Evolutionary conservation across 2,113 vertebrate genomes (phyloP).

Genomic region (Psittacula cyanocephala): DNA sequence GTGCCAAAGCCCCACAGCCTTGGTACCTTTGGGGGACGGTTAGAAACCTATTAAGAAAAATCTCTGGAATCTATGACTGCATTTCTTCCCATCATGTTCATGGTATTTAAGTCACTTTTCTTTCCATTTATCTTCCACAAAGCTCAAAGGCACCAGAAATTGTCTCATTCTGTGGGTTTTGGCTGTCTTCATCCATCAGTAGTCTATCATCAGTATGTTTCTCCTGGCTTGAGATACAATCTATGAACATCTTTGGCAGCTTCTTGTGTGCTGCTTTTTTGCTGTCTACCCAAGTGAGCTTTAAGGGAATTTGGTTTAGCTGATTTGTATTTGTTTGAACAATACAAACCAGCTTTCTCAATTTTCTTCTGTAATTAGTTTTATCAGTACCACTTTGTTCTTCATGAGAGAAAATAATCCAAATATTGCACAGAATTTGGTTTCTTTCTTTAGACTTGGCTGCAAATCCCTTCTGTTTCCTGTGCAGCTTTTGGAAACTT

Average conservation of each 20-base stretch:
- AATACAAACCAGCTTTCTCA: not conserved
- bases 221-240: conserved; percentile 27
- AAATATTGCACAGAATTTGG: not conserved
- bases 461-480: not conserved
- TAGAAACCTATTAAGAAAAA: not conserved
- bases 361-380: conserved; percentile 10
- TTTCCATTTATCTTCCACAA: conserved; percentile 4
- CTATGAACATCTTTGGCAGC: conserved; percentile 39
- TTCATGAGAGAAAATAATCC: not conserved
- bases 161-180: not conserved
- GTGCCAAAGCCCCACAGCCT: not conserved
- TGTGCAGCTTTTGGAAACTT: not conserved
- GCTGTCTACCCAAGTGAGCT: not conserved
- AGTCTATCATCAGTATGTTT: not conserved
- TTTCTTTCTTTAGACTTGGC: not conserved
- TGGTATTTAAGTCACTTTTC: conserved; percentile 4
- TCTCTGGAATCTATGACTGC: not conserved
- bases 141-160: not conserved
- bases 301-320: not conserved
- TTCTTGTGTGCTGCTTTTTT: conserved; percentile 3
- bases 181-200: not conserved
- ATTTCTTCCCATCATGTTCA: not conserved
- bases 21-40: not conserved
- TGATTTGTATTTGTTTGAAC: conserved; percentile 3
- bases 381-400: conserved; percentile 1